Conservation (phyloP, 2,888 invertebrate genomes). For the Morpho achilles region DNA sequence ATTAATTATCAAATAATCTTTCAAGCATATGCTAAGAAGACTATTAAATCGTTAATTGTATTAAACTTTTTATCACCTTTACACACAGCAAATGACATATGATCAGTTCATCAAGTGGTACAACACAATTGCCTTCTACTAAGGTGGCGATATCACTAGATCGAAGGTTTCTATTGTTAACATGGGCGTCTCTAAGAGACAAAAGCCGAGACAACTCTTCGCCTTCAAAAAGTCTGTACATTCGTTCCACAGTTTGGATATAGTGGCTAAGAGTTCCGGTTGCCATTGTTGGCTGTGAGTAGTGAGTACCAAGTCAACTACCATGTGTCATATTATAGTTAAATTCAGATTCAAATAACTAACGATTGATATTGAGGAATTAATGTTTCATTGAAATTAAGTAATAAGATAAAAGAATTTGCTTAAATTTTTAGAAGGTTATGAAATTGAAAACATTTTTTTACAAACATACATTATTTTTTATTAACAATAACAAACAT, state of each 20-base stretch:
- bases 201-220: constrained; percentile 78
- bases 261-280: constrained; percentile 58
- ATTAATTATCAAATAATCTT: too few relatives aligned
- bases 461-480: too few relatives aligned
- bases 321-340: too few relatives aligned
- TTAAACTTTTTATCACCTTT: constrained; percentile 58
- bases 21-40: too few relatives aligned
- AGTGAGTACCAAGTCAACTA: too few relatives aligned
- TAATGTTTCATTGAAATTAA: not conserved
- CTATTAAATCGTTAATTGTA: too few relatives aligned
- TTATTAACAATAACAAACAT: too few relatives aligned
- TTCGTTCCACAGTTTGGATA: constrained; percentile 76
- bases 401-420: too few relatives aligned
- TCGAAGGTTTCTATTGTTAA: constrained; percentile 83
- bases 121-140: constrained; percentile 83
- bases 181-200: constrained; percentile 85
- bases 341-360: too few relatives aligned
- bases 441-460: too few relatives aligned
- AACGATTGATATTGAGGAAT: too few relatives aligned
- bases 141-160: constrained; percentile 84
- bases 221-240: constrained; percentile 82
- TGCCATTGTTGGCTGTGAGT: constrained; percentile 32
- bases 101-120: constrained; percentile 88
- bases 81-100: constrained; percentile 85
- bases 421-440: too few relatives aligned